Evolutionary conservation across 2,113 vertebrate species (phyloP), one percentile per base, ranked within the genome.

Genomic region (Litocranius walleri): DNA sequence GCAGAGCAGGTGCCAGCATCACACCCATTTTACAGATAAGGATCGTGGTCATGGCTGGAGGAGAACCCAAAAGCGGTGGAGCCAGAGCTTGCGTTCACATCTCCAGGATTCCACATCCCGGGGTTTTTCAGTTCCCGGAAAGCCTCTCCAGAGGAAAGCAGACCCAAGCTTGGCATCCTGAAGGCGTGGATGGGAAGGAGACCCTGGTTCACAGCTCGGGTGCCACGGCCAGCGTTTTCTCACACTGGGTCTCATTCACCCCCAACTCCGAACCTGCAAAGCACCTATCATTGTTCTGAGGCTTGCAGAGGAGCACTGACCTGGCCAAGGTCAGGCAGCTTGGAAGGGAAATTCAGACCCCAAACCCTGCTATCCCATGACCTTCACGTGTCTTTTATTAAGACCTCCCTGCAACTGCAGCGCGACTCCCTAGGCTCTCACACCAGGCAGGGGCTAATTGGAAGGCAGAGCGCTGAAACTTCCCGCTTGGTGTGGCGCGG

Each of bases 361-460:
- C 23, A 48, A 45, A 59, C 33, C 1, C 25, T 29, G 52, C 33
- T 91, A 86, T 21, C 86, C 83, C 27, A 1, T 1, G 15, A 80
- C 82, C 71, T 50, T 90, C 67, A 5, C 54, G 54, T 2, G 7
- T 56, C 67, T 56, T 45, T 27, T 23, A 54, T 17, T n/a, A 54
- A 59, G 92, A 36, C n/a, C 64, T 80, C 84, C 43, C 27, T 12
- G 36, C 8, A 16, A 33, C 50, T 25, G 40, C 86, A 10, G 56
- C 1, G 1, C 0, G 0, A 4, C 1, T 0, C 78, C 25, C 48
- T 2, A 21, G 45, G n/a, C 13, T 23, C 81, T 48, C 19, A 16
- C 74, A 74, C 74, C 81, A 50, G 67, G 93, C 95, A 48, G 54
- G 15, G 82, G 78, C 62, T 95, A 88, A 97, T 74, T 94, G 95